A percentile compares a stretch with the other conserved stretches of the same genome.
Evolutionary conservation across 1,140 invertebrate species (phyloP).

Genomic region (Zaprionus capensis): DNA sequence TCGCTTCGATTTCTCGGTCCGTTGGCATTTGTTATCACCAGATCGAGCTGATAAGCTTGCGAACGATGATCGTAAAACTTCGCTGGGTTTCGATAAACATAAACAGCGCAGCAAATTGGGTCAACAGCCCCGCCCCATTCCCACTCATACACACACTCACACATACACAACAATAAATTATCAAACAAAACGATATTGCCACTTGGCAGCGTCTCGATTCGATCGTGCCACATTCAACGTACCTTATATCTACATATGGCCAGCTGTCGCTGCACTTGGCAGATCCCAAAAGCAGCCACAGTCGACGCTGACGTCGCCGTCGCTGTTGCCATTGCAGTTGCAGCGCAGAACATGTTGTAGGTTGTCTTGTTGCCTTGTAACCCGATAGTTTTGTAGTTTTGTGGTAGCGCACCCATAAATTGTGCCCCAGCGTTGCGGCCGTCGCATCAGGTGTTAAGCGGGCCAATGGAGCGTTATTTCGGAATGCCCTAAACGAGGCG

Average conservation of each 20-base stretch:
- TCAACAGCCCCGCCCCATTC: constrained; percentile 33
- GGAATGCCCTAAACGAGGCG: not conserved
- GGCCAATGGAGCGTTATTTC: constrained; percentile 46
- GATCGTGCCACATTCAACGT: constrained; percentile 66
- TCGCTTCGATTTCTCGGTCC: constrained; percentile 45
- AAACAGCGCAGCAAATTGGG: constrained; percentile 69
- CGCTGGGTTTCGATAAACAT: constrained; percentile 47
- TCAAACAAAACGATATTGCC: constrained; percentile 67
- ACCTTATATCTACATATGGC: constrained; percentile 66
- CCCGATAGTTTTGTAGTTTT: constrained; percentile 80
- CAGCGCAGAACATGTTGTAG: constrained; percentile 71
- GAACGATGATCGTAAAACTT: constrained; percentile 44
- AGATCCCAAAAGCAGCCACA: constrained; percentile 38
- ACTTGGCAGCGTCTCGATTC: constrained; percentile 47
- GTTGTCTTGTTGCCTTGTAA: constrained; percentile 81
- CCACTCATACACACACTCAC: constrained; percentile 4
- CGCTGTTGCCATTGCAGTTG: not conserved
- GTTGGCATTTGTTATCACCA: constrained; percentile 71
- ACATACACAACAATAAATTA: constrained; percentile 60
- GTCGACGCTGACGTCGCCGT: not conserved
- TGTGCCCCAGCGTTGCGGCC: constrained; percentile 44
- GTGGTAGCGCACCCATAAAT: constrained; percentile 82
- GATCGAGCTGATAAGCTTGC: constrained; percentile 62
- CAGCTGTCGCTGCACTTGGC: constrained; percentile 38
- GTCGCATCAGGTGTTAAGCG: constrained; percentile 76